Base-by-base conservation (phyloP, 1,140 invertebrate genomes). In the Melanaphis sacchari region DNA sequence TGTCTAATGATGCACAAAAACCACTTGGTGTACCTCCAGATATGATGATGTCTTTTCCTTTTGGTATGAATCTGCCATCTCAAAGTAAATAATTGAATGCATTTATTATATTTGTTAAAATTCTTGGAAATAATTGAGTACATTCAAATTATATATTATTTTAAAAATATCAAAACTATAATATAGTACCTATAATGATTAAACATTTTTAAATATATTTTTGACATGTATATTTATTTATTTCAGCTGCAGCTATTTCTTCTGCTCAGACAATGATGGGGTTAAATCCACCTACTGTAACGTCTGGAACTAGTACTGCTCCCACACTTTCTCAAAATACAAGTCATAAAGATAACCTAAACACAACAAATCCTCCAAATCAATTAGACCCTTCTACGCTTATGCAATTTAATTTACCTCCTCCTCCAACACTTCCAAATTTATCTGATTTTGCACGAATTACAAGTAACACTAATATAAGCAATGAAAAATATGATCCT, bases 1-100 rank as follows among this genome's bases (percentile, higher is more conserved):
- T 87, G 46, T 38, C 90, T 52, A 94, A 94, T 36, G 94, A 76
- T 41, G 87, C 91, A 84, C 94, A 95, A 1, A 95, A 94, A 81
- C 95, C 95, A 90, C 94, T 95, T 84, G 95, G 95, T 9, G 95
- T 95, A 38, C 95, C 95, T n/a, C 95, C 95, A 21, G 95, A 95
- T 0, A 95, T 95, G 94, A 95, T 95, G 85, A 95, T 95, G 94
- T 95, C 95, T 81, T 95, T 96, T 93, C 94, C 95, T 36, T 85
- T 93, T 43, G 92, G 93, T 40, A 93, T 94, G n/a, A 94, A 94
- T 81, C 36, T 94, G 40, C 91, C 91, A 40, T 52, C 91, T 41
- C 91, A 93, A 93, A 82, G 91, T 93, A 84, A 82, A 38, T 38
- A 49, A 76, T 76, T 66, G 8, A 40, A 66, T 90, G 15, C 15